A percentile compares a stretch with the other conserved stretches of the same genome.
phyloP scores from a whole-genome alignment of 2,797 vertebrate genomes.

The Aldrovandia affinis region DNA sequence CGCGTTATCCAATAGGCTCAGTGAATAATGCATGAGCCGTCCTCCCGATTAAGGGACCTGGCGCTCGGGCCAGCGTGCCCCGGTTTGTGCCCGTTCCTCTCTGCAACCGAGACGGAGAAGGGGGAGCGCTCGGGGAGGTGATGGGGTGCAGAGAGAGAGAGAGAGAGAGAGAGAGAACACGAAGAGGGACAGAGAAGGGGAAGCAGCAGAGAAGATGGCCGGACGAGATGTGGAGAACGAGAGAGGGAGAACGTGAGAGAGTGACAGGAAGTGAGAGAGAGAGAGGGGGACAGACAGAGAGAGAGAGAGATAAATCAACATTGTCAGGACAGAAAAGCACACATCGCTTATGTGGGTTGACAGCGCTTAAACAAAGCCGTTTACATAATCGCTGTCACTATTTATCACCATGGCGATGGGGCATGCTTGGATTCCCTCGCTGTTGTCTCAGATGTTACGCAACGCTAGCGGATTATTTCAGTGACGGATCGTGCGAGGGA shows the following conservation, averaged over 20 bases:
- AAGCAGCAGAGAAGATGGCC: neutral
- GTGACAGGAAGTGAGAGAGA: neutral
- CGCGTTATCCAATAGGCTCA: neutral
- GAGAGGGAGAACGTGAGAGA: neutral
- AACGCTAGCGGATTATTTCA: conserved; percentile 59
- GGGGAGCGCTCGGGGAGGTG: neutral
- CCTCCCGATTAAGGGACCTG: neutral
- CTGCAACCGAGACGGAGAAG: neutral
- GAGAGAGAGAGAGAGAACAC: neutral
- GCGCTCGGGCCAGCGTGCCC: neutral
- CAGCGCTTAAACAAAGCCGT: conserved; percentile 47
- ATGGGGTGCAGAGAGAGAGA: neutral
- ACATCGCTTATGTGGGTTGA: conserved; percentile 51
- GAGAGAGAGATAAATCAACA: conserved; percentile 36
- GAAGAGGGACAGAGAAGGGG: neutral
- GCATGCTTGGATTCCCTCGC: neutral
- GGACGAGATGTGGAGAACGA: neutral
- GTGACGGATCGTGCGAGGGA: conserved; percentile 26
- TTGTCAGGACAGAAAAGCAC: conserved; percentile 30
- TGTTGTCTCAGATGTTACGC: conserved; percentile 44
- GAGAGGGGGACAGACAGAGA: neutral
- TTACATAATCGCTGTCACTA: conserved; percentile 57
- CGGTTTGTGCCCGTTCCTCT: neutral
- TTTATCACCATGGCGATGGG: conserved; percentile 33
- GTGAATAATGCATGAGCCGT: conserved; percentile 9